Evolutionary conservation across 1,140 invertebrate species (phyloP), one percentile per base, ranked within the genome.

Genomic region (Microplitis mediator): DNA sequence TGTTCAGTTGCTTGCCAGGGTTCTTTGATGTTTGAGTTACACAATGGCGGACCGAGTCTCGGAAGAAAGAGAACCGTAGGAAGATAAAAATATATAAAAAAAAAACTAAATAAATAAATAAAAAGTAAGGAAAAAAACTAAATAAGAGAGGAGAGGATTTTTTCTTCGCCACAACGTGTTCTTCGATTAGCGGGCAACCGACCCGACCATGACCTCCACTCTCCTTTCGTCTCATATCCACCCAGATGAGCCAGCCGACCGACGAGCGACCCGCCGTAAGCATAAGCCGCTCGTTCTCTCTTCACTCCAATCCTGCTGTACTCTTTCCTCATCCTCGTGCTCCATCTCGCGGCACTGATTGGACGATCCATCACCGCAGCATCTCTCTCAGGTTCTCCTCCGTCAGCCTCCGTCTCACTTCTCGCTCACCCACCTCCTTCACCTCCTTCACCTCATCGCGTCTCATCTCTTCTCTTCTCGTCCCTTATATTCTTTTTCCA

Each of bases 301-400:
- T 68, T 32, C 16, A 54, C 35, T 62, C 65, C 23, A 67, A 61
- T 61, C 39, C 52, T 39, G n/a, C 23, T 14, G 16, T 34, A 54
- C 14, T 58, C 66, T 31, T 68, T 74, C 61, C 60, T 68, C 64
- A 69, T 79, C 78, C 79, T 76, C 76, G 84, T 86, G 84, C 84
- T 87, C 85, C 84, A 86, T 87, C 86, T 86, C 85, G 82, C 82
- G 82, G 86, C 87, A 88, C 86, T 88, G 87, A 88, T 88, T 88
- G 87, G 87, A 87, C 86, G 84, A 88, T 88, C 87, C 87, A 88
- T 88, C 87, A 87, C 86, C 76, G 78, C 69, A 60, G 75, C 77
- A 74, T 78, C 73, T 77, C 72, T 80, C 78, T 81, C 70, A 34
- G 23, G 71, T 64, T 31, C 45, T 69, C 71, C 51, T 71, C 68